These are phyloP conservation scores for Varecia variegata DNA, from an alignment of 2,797 vertebrate genomes.

Conservation along the genomic window DNA sequence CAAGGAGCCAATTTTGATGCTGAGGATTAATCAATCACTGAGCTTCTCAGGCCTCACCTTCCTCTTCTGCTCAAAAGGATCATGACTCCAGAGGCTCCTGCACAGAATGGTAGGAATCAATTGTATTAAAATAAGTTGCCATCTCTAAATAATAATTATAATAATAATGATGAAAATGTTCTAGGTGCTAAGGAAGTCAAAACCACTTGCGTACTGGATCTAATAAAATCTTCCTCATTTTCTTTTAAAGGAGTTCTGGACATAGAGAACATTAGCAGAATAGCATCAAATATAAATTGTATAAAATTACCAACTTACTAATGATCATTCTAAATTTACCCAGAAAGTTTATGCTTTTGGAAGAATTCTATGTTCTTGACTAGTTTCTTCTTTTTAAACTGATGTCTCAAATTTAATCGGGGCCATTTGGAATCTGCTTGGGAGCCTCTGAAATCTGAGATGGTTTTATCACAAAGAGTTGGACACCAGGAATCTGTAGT, in stretches of 20 bases:
- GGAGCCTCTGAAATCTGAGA: neutral
- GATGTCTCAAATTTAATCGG: neutral
- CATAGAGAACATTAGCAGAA: neutral
- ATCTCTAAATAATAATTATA: neutral
- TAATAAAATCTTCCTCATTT: neutral
- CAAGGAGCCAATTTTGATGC: conserved; percentile 49
- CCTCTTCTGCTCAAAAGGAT: neutral
- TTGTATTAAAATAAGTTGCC: neutral
- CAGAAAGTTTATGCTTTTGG: neutral
- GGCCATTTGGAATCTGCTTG: neutral
- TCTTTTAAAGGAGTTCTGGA: neutral
- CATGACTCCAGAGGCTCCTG: neutral
- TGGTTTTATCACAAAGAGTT: neutral
- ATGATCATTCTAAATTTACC: neutral
- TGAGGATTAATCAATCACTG: conserved; percentile 43
- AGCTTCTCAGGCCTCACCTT: neutral
- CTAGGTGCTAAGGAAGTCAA: neutral
- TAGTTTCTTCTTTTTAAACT: neutral
- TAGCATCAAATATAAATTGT: neutral
- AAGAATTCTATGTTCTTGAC: neutral
- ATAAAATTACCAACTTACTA: neutral
- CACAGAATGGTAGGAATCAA: neutral
- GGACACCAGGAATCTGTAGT: neutral
- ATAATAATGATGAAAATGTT: neutral
- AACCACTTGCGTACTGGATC: neutral